Conservation (phyloP, 2,888 invertebrate species). For the Pimpla rufipes region DNA sequence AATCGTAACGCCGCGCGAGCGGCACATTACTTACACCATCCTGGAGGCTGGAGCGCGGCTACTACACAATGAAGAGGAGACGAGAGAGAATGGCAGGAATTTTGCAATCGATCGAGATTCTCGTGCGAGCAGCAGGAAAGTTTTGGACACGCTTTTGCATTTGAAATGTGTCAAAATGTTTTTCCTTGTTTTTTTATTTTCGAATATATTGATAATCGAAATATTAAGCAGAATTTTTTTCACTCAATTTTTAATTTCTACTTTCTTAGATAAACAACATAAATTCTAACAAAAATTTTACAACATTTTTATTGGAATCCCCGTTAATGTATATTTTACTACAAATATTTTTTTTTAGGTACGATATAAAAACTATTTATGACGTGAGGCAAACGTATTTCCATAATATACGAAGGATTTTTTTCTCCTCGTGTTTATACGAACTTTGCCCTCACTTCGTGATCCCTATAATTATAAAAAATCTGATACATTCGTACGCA, state of each 20-base stretch:
- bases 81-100: slow-evolving; percentile 34
- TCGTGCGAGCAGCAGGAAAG: background rate
- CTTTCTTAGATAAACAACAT: too few species aligned
- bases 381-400: too few species aligned
- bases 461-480: background rate
- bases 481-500: background rate
- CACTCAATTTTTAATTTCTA: too few species aligned
- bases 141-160: slow-evolving; percentile 11
- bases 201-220: background rate
- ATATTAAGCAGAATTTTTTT: background rate
- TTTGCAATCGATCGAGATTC: slow-evolving; percentile 48
- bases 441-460: background rate
- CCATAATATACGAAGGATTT: background rate
- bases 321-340: too few species aligned
- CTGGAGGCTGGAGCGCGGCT: slow-evolving; percentile 16
- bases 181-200: background rate
- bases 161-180: background rate
- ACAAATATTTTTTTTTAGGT: too few species aligned
- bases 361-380: too few species aligned
- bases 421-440: background rate
- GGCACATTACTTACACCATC: slow-evolving; percentile 31
- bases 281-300: too few species aligned
- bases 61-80: slow-evolving; percentile 35
- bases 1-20: slow-evolving; percentile 52
- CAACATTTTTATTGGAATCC: too few species aligned